Evolutionary conservation across 2,797 vertebrate genomes (phyloP), one percentile per base, ranked within the genome.

Genomic region (Mormyrops attenuatus): DNA sequence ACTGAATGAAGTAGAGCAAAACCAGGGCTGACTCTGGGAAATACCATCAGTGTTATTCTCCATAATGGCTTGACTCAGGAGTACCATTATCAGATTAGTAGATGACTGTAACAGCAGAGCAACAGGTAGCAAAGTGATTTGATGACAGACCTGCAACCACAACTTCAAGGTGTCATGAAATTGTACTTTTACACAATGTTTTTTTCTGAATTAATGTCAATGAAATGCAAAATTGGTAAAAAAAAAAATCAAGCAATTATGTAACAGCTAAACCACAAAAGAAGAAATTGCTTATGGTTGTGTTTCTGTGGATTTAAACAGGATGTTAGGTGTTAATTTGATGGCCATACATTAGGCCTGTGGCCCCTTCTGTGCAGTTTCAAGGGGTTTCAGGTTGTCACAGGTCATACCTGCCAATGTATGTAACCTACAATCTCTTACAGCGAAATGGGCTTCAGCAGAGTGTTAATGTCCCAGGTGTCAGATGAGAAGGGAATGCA

Each of bases 81-180:
- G 82, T 52, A 22, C n/a, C 22, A 52, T 85, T 85, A 50, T 50
- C 47, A 85, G 22, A 82, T 82, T 82, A 85, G 22, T 4, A 50
- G 82, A 49, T 52, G 47, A 52, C 49, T 50, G 82, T 47, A 85
- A 85, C n/a, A 26, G 82, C n/a, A n/a, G 11, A 85, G 47, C 22
- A 85, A 85, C 82, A 85, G 49, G 82, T 85, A 85, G 41, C 82
- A 85, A 26, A 22, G 82, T 52, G 22, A 84, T 26, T 84, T 38
- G 2, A 38, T 73, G 69, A 49, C 38, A 84, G 80, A 85, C 49
- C 47, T 50, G 47, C 26, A 50, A 52, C n/a, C 44, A 22, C 41
- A 52, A 49, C 22, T 85, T 22, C 22, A 52, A 15, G 82, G 47
- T 6, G 4, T 49, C 49, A 22, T 22, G 22, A 85, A 50, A 47